A percentile compares a stretch with the other conserved stretches of the same genome.
Evolutionary conservation across 1,140 invertebrate species (phyloP).

Genomic region (Lordiphosa clarofinis): DNA sequence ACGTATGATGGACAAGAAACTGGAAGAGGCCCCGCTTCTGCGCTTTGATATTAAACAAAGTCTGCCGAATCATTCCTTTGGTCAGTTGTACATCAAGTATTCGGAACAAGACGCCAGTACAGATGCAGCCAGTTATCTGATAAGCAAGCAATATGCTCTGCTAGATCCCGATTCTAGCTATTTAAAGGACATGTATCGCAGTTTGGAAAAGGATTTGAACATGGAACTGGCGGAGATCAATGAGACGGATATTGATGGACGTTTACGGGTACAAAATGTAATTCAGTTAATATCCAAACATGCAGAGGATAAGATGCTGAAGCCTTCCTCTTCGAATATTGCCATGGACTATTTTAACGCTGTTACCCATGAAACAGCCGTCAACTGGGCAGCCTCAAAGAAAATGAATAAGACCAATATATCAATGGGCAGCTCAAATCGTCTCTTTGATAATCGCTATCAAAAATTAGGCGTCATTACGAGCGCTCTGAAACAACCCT

Average conservation of each 20-base stretch:
- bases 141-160: slow-evolving; percentile 1
- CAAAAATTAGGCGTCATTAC: too few species aligned
- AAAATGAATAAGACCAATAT: too few species aligned
- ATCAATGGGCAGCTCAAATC: too few species aligned
- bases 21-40: slow-evolving; percentile 3
- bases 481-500: neutral
- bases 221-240: slow-evolving; percentile 27
- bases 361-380: too few species aligned
- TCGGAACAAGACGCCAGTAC: neutral
- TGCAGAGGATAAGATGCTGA: neutral
- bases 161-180: neutral
- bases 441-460: too few species aligned
- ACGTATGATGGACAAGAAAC: neutral
- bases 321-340: too few species aligned
- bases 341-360: neutral
- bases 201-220: too few species aligned
- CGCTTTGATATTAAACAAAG: neutral
- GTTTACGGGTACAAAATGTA: neutral
- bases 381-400: too few species aligned
- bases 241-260: neutral
- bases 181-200: too few species aligned
- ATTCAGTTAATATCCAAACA: slow-evolving; percentile 1
- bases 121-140: slow-evolving; percentile 18
- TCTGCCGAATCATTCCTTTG: slow-evolving; percentile 5
- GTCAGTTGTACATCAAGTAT: slow-evolving; percentile 18